phyloP scores from a whole-genome alignment of 2,797 vertebrate species.

The Hypotaenidia philippensis region DNA sequence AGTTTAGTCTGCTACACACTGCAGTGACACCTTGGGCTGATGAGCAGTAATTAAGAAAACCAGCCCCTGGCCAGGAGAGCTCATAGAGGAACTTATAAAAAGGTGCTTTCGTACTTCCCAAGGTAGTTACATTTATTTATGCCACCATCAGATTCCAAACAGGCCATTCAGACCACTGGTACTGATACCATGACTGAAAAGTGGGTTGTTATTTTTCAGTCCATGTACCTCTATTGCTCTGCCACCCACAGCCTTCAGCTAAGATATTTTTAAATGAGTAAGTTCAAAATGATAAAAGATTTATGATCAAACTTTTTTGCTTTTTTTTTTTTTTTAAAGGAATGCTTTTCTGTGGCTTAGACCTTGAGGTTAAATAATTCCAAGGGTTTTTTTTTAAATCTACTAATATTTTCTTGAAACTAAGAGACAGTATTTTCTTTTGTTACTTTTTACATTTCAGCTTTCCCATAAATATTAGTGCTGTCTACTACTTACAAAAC shows the following conservation, averaged over 20 bases:
- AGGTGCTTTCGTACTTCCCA: background rate
- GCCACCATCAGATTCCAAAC: background rate
- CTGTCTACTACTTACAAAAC: background rate
- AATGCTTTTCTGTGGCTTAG: background rate
- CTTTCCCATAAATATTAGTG: background rate
- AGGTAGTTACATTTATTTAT: background rate
- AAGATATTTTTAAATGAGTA: constrained; percentile 11
- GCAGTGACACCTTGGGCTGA: background rate
- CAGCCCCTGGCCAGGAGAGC: background rate
- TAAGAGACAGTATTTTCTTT: background rate
- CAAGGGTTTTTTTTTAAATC: background rate
- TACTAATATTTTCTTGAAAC: background rate
- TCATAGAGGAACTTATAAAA: background rate
- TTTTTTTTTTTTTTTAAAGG: background rate
- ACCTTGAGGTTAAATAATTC: background rate
- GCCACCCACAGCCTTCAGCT: background rate
- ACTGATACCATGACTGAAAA: background rate
- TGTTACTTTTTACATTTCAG: background rate
- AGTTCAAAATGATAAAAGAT: constrained; percentile 7
- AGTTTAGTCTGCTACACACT: background rate
- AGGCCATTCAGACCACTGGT: background rate
- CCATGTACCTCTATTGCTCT: background rate
- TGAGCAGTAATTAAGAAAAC: background rate
- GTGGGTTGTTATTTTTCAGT: background rate
- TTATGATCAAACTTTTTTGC: background rate